These are phyloP conservation scores for Nemotelus nigrinus DNA, from an alignment of 2,888 invertebrate species.

Conservation along the genomic window DNA sequence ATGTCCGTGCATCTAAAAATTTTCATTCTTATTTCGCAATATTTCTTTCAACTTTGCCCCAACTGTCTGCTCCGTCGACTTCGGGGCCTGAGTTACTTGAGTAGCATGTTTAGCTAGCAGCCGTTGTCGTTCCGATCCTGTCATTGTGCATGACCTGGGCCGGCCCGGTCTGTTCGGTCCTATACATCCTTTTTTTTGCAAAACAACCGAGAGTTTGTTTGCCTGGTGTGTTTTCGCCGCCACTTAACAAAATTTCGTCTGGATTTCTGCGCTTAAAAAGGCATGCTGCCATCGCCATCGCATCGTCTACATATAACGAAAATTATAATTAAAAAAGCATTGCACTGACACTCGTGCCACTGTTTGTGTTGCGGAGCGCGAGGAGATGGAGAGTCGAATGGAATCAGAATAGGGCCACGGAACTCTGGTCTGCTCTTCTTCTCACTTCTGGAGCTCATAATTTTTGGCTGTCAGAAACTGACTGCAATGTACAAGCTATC, in stretches of 20 bases:
- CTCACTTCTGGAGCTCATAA: constrained; percentile 23
- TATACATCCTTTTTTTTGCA: neutral
- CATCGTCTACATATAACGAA: constrained; percentile 1
- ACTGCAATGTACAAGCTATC: constrained; percentile 25
- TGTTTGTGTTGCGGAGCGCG: neutral
- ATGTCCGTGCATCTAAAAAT: too few relatives aligned
- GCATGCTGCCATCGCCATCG: neutral
- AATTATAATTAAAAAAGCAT: constrained; percentile 33
- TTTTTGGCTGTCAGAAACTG: constrained; percentile 28
- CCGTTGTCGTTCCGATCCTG: too few relatives aligned
- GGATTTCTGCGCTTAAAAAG: constrained; percentile 22
- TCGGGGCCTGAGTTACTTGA: too few relatives aligned
- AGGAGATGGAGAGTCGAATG: constrained; percentile 6
- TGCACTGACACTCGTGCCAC: constrained; percentile 19
- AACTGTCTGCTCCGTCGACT: too few relatives aligned
- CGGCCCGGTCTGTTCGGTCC: neutral
- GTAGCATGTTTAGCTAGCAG: too few relatives aligned
- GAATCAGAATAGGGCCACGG: neutral
- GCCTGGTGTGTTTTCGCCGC: constrained; percentile 9
- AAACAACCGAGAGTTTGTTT: neutral
- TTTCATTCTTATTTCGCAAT: too few relatives aligned
- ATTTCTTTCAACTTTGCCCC: too few relatives aligned
- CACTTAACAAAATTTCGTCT: constrained; percentile 27
- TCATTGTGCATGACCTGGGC: too few relatives aligned
- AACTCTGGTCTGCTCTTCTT: neutral